Base-by-base conservation (phyloP, 1,140 invertebrate species). In the Trichomalopsis sarcophagae region DNA sequence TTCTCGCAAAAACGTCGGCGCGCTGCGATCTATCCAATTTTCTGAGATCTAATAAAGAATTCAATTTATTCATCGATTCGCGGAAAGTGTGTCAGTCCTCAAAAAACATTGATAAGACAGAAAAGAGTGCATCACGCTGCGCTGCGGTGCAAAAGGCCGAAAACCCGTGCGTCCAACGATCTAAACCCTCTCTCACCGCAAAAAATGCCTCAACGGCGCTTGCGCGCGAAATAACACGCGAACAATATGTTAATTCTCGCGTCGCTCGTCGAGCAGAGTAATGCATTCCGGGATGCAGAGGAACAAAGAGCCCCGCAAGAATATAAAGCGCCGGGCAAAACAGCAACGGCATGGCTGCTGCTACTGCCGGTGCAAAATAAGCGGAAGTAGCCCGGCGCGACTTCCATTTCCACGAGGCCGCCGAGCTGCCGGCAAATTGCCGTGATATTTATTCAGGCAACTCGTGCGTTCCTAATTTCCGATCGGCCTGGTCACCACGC, bases 231-330 rank as follows among this genome's bases (percentile, higher is more conserved):
- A 71, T 27, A 71, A 71, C 27, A n/a, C 30, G 71, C 21, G 66
- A 69, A 81, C 79, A 81, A 81, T 81, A 81, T 69, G 66, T 81
- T 81, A 71, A 81, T 81, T 81, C 79, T 21, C 27, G 55, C 55
- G 33, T 10, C 68, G 68, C 50, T 30, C 44, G 27, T 5, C 30
- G 44, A n/a, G 6, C n/a, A 36, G 33, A 36, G 69, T 73, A 82
- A 74, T 73, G 69, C 68, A 80, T 69, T 44, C 30, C n/a, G 47
- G 2, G n/a, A 1, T 66, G 36, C 17, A n/a, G 36, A 36, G 77
- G 13, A 80, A 44, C 33, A 68, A 80, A 80, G 66, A 80, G 77
- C n/a, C 23, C 47, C 33, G 13, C 55, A 40, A 44, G 79, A 11
- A 44, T 23, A 47, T 6, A 71, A 71, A 47, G 66, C 13, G n/a